Percentiles rank a stretch among this genome's conserved stretches.
These are phyloP conservation scores for fruit fly (Drosophila melanogaster) DNA, from an alignment of 1,140 invertebrate genomes.

Conservation along the genomic window DNA sequence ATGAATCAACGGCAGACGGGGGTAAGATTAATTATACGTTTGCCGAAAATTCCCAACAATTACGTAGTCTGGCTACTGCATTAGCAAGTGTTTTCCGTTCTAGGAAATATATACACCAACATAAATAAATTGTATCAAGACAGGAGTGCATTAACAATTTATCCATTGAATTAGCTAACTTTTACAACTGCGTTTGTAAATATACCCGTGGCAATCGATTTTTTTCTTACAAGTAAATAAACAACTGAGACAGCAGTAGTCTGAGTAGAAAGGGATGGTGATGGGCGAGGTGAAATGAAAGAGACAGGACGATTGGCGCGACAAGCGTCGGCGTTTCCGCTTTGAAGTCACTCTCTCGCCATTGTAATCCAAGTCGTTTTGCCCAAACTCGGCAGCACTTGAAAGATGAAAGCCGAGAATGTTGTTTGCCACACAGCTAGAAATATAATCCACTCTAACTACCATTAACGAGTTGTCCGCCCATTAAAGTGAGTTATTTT, in stretches of 20 bases:
- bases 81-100: neutral
- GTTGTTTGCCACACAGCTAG: conserved; percentile 8
- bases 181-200: neutral
- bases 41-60: conserved; percentile 16
- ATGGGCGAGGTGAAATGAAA: neutral
- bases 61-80: conserved; percentile 20
- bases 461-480: too few relatives aligned
- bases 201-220: conserved; percentile 21
- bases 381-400: conserved; percentile 37
- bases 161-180: neutral
- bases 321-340: conserved; percentile 22
- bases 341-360: conserved; percentile 32
- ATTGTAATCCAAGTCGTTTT: conserved; percentile 46
- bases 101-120: neutral
- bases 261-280: neutral
- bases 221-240: conserved; percentile 38
- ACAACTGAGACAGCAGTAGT: conserved; percentile 4
- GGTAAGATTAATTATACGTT: conserved; percentile 33
- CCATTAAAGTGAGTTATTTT: too few relatives aligned
- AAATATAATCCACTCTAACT: neutral
- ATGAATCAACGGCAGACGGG: conserved; percentile 26
- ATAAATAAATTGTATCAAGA: neutral
- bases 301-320: neutral
- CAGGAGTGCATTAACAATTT: neutral
- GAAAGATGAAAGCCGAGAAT: conserved; percentile 38